phyloP scores from a whole-genome alignment of 2,113 vertebrate genomes.

The Pygoscelis antarcticus region DNA sequence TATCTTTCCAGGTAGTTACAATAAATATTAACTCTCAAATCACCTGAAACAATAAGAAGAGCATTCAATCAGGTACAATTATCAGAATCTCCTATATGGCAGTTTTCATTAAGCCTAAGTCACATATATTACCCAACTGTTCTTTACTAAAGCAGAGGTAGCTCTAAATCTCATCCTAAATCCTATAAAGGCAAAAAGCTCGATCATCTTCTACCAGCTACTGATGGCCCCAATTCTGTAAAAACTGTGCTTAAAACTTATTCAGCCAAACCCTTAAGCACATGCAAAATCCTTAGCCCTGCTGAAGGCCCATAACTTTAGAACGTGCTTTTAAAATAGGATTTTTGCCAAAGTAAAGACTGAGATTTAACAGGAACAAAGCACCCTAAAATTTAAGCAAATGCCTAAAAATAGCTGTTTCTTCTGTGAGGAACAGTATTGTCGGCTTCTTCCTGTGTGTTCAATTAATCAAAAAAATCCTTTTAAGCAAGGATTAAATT shows the following conservation, averaged over 20 bases:
- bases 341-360: conserved; percentile 18
- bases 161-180: background rate
- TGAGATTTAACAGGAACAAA: conserved; percentile 45
- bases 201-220: background rate
- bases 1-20: background rate
- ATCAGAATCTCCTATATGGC: background rate
- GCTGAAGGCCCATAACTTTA: background rate
- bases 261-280: background rate
- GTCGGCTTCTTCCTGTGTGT: conserved; percentile 8
- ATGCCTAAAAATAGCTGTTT: conserved; percentile 48
- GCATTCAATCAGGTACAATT: background rate
- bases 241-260: background rate
- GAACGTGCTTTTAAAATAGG: background rate
- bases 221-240: background rate
- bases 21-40: background rate
- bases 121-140: background rate
- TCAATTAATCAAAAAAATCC: conserved; percentile 43
- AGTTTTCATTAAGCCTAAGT: background rate
- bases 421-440: background rate
- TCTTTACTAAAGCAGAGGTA: background rate
- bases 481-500: conserved; percentile 38
- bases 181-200: background rate
- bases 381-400: conserved; percentile 23
- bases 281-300: background rate
- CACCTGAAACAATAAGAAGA: background rate